Evolutionary conservation across 2,888 invertebrate genomes (phyloP).

Genomic region (Meteorus cinctellus): DNA sequence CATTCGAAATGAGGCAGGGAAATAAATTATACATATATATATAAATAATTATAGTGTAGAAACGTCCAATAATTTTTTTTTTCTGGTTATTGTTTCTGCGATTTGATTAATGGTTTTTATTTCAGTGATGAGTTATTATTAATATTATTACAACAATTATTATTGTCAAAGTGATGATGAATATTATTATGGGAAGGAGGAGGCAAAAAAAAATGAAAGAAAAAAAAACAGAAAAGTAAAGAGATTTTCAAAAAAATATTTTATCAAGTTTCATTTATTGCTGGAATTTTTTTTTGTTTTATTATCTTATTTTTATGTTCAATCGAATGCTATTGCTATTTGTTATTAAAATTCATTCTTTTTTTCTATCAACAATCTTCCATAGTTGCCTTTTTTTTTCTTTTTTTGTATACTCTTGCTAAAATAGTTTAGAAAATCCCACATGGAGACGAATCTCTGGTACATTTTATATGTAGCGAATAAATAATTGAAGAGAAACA

Average conservation of each 20-base stretch:
- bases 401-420: too few species aligned
- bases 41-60: slow-evolving; percentile 3
- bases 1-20: not conserved
- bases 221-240: not conserved
- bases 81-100: not conserved
- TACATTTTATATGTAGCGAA: too few species aligned
- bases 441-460: too few species aligned
- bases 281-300: not conserved
- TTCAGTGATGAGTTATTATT: not conserved
- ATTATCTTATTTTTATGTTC: not conserved
- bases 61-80: not conserved
- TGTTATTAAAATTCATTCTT: too few species aligned
- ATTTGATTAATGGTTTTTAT: not conserved
- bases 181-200: not conserved
- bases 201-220: not conserved
- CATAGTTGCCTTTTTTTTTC: too few species aligned
- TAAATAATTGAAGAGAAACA: too few species aligned
- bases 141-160: not conserved
- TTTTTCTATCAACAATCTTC: too few species aligned
- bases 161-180: not conserved
- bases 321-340: not conserved
- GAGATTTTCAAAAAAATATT: not conserved
- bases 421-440: too few species aligned
- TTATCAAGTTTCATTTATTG: not conserved
- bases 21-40: not conserved